Base-by-base conservation (phyloP, 2,888 invertebrate species). In the Atherix ibis region DNA sequence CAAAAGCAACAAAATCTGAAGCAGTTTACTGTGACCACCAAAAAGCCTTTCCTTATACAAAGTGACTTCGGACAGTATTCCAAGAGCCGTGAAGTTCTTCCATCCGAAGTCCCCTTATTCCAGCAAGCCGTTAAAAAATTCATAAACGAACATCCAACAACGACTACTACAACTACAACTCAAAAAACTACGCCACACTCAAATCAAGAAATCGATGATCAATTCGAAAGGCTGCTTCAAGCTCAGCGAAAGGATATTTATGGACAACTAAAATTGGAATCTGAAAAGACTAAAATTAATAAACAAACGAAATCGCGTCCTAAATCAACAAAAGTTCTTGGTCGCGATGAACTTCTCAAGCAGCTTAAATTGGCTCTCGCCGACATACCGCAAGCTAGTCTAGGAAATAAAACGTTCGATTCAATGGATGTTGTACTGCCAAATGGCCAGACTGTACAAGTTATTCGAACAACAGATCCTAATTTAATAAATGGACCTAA, bases 371-470 rank as follows among this genome's bases (percentile, higher is more conserved):
- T 78, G 16, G 81, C 81, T 1, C 63, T 83, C 13, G 72, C 76
- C 1, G 77, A 79, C 50, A 70, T 73, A 17, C 70, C 72, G 1
- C 62, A 62, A n/a, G 70, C 71, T 46, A 74, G 74, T 26, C 65
- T 72, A 34, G 67, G 63, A 19, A 68, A 70, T 32, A 78, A 73
- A 50, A 80, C 31, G 10, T 71, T 75, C 36, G 70, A 77, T 2
- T 76, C 80, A 1, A 68, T 80, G 40, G 82, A 82, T 51, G 69
- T 83, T 32, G 70, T 78, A 5, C 51, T 83, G 30, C 69, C 73
- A 1, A 80, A 79, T 46, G 83, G 82, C 1, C 77, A 82, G 52
- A 76, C 73, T 46, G 72, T 79, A 12, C 80, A 83, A 59, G 70
- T 77, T 0, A 72, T 76, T 35, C 69, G 73, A 48, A 79, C 78